These are phyloP conservation scores for Amphibalanus amphitrite DNA, from an alignment of 1,140 invertebrate species.

Conservation along the genomic window DNA sequence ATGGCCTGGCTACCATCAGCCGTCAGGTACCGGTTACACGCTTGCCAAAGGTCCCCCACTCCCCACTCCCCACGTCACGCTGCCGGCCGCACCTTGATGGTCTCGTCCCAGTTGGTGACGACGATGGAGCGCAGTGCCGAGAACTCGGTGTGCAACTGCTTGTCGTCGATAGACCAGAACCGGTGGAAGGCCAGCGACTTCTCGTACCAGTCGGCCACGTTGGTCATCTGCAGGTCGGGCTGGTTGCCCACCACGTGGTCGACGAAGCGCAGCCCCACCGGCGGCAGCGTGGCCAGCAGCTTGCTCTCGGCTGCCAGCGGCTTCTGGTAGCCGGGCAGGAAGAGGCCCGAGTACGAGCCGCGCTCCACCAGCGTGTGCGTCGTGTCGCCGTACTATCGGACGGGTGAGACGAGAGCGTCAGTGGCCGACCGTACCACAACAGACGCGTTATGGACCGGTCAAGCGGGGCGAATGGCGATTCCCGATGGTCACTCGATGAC, in stretches of 20 bases:
- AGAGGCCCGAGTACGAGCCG: constrained; percentile 63
- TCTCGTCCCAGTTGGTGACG: constrained; percentile 94
- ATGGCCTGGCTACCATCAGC: no score
- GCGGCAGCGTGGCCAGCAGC: constrained; percentile 38
- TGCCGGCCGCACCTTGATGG: constrained; percentile 53
- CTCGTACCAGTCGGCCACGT: constrained; percentile 58
- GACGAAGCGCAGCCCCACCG: constrained; percentile 59
- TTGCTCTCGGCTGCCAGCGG: constrained; percentile 33
- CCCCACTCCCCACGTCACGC: no score
- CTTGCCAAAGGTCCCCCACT: no score
- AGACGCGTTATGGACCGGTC: no score
- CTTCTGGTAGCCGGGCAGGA: constrained; percentile 67
- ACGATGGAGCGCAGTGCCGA: constrained; percentile 91
- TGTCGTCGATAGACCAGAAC: constrained; percentile 98
- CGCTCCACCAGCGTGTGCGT: constrained; percentile 88
- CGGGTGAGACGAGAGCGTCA: no score
- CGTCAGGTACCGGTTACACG: no score
- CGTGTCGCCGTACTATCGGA: constrained; percentile 78
- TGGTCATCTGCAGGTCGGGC: constrained; percentile 77
- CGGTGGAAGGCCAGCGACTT: constrained; percentile 83
- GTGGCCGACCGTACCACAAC: no score
- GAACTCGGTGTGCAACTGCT: constrained; percentile 87
- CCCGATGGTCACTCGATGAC: no score
- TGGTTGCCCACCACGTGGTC: constrained; percentile 98
- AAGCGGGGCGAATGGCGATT: no score